Evolutionary conservation across 92 coral and sea anemone species (phyloP).

Genomic region (Palythoa heliodiscus): DNA sequence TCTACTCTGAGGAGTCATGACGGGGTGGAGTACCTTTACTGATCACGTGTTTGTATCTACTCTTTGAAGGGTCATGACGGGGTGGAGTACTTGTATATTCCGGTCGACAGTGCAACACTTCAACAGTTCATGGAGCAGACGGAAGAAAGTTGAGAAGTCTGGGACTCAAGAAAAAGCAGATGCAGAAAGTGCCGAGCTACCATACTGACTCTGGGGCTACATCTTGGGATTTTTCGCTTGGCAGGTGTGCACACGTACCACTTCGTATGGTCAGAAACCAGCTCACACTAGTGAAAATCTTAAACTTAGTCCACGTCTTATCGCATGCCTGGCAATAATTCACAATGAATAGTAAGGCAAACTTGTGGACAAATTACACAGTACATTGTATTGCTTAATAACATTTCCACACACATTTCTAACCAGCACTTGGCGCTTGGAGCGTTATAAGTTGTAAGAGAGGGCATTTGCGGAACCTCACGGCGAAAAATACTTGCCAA

Average conservation of each 20-base stretch:
- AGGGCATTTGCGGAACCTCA: too few species aligned
- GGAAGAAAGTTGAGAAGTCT: slow-evolving; percentile 25
- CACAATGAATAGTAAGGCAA: too few species aligned
- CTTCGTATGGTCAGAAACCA: neutral
- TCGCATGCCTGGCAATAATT: too few species aligned
- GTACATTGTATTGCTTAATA: too few species aligned
- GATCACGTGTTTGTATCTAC: neutral
- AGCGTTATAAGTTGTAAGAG: too few species aligned
- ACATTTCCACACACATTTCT: too few species aligned
- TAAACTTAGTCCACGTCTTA: neutral
- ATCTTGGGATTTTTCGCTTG: neutral
- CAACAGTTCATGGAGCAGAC: slow-evolving; percentile 89
- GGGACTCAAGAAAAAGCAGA: neutral
- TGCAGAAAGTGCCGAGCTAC: neutral
- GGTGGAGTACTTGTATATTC: slow-evolving; percentile 82
- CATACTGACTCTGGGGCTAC: neutral
- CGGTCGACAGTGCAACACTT: slow-evolving; percentile 81
- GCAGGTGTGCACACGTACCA: neutral
- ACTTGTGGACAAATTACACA: too few species aligned
- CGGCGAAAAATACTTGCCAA: too few species aligned
- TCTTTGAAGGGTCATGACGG: slow-evolving; percentile 86
- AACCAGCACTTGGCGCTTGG: too few species aligned
- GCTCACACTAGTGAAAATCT: too few species aligned
- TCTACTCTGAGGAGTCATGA: too few species aligned
- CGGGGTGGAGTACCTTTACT: too few species aligned